These are phyloP conservation scores for Drosophila nigricruria DNA, from an alignment of 2,888 invertebrate genomes.

Conservation along the genomic window DNA sequence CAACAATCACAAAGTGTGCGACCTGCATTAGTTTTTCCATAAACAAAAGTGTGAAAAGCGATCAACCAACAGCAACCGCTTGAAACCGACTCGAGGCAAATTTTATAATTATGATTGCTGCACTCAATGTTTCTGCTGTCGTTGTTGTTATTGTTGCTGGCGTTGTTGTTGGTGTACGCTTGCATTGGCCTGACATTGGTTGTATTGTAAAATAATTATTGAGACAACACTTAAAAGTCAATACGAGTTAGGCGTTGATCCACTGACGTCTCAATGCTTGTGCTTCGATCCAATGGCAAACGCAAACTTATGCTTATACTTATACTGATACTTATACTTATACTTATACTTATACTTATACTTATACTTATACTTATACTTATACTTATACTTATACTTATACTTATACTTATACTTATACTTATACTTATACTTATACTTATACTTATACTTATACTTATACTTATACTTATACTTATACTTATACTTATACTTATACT, in stretches of 20 bases:
- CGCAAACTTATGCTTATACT: neutral
- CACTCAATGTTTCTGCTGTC: constrained; percentile 45
- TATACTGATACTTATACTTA: neutral
- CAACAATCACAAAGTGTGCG: constrained; percentile 28
- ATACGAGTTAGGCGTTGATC: constrained; percentile 51
- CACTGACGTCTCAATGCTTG: constrained; percentile 69
- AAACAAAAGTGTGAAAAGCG: constrained; percentile 54
- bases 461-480: neutral
- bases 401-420: no score
- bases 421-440: no score
- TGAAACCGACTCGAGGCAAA: constrained; percentile 53
- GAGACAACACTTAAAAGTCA: constrained; percentile 67
- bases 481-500: neutral
- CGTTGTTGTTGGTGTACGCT: constrained; percentile 14
- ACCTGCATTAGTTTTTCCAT: constrained; percentile 62
- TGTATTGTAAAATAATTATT: constrained; percentile 74
- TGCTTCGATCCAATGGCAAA: constrained; percentile 10
- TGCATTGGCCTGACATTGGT: constrained; percentile 64
- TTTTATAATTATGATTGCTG: constrained; percentile 71
- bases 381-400: no score
- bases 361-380: neutral
- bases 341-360: neutral
- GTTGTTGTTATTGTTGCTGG: neutral
- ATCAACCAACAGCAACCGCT: constrained; percentile 44
- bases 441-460: neutral